These are phyloP conservation scores for Furnarius figulus DNA, from an alignment of 2,113 vertebrate genomes.

Conservation along the genomic window DNA sequence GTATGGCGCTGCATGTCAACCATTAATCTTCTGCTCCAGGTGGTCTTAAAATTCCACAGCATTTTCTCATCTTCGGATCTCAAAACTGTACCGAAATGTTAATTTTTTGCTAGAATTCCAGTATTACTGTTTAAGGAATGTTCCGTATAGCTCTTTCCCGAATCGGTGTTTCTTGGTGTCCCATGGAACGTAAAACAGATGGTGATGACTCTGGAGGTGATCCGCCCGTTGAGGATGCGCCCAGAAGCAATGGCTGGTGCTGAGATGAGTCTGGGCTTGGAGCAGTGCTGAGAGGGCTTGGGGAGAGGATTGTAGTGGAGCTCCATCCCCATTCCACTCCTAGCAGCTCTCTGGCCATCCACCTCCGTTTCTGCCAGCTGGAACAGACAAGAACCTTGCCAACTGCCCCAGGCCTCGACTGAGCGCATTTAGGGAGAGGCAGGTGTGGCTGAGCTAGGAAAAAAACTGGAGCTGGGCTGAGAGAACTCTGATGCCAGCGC, in stretches of 20 bases:
- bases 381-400: background rate
- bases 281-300: constrained; percentile 73
- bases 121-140: background rate
- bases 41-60: background rate
- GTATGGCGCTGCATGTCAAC: background rate
- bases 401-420: background rate
- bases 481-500: background rate
- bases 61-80: background rate
- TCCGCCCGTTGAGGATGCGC: constrained; percentile 14
- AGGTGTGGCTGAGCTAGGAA: constrained; percentile 51
- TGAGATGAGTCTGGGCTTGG: constrained; percentile 66
- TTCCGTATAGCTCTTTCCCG: background rate
- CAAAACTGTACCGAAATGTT: background rate
- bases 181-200: background rate
- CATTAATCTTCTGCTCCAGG: constrained; percentile 23
- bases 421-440: constrained; percentile 8
- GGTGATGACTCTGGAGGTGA: constrained; percentile 28
- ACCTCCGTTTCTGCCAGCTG: constrained; percentile 30
- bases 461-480: constrained; percentile 40
- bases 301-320: constrained; percentile 73
- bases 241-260: background rate
- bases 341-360: constrained; percentile 72
- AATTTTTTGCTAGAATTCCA: background rate
- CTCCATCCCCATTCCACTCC: constrained; percentile 72
- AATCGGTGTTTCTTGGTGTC: background rate